Base-by-base conservation (phyloP, 2,797 vertebrate species). In the Gymnocypris eckloni region DNA sequence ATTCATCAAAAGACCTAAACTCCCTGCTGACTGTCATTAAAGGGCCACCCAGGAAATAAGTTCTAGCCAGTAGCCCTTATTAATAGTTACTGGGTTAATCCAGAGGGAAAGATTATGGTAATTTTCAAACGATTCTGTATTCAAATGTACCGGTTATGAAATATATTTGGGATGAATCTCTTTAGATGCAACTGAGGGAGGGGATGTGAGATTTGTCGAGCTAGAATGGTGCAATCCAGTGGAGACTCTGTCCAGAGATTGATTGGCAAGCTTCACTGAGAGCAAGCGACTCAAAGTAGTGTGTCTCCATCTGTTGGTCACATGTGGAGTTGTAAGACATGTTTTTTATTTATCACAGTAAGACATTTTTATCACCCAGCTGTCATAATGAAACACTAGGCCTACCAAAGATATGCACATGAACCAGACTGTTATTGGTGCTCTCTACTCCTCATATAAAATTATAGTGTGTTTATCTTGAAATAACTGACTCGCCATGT, bases 271-370 rank as follows among this genome's bases (percentile, higher is more conserved):
- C 61, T 39, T 59, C 81, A 41, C 43, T 3, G 15, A 50, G 13
- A 45, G 41, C 56, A 59, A 75, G 50, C 43, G 25, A 6, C 13
- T 79, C 20, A 79, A 88, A 90, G 91, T 89, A 87, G 88, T 92
- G 87, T 94, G 93, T 90, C 90, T 86, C 94, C 94, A 95, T 93
- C 95, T 95, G 91, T 91, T 94, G 95, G 90, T 91, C 92, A 92
- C 75, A 90, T 81, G 6, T 87, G 89, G 91, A 93, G 25, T 18
- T 48, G 81, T 7, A 48, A 52, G 37, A 28, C 18, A 6, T 61
- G 59, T 61, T 61, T 43, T 43, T 43, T 43, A 9, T 59, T 59
- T 59, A n/a, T 59, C 22, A 59, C 22, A 59, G 20, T 22, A 56
- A 20, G 54, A n/a, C 37, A 22, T 0, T 18, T n/a, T 25, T 16